Evolutionary conservation across 1,140 invertebrate genomes (phyloP).

Genomic region (Penaeus indicus): DNA sequence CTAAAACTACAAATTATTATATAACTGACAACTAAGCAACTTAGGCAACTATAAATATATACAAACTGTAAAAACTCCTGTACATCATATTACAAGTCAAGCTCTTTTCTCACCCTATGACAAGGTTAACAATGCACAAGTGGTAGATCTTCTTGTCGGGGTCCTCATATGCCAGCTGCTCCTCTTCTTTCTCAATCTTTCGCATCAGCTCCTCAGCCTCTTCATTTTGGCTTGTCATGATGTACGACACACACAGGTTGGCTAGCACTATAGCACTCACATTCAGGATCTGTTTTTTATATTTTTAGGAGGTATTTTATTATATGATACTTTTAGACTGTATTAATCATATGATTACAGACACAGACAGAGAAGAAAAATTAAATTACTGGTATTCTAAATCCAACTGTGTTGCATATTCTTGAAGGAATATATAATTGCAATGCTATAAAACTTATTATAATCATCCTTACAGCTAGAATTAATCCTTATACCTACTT

Average conservation of each 20-base stretch:
- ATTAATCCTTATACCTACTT: neutral
- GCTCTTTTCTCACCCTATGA: conserved; percentile 82
- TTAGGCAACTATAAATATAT: too few relatives aligned
- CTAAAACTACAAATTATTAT: too few relatives aligned
- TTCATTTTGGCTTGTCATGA: conserved; percentile 99
- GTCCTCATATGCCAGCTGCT: conserved; percentile 88
- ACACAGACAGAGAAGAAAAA: neutral
- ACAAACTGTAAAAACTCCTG: too few relatives aligned
- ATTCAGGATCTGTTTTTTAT: conserved; percentile 81
- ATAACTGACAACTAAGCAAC: too few relatives aligned
- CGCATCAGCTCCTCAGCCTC: conserved; percentile 99
- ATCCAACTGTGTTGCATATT: too few relatives aligned
- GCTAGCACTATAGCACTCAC: conserved; percentile 97
- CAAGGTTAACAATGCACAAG: conserved; percentile 98
- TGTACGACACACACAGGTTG: conserved; percentile 98
- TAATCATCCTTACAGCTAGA: conserved; percentile 19
- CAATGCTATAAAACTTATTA: neutral
- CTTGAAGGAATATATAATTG: neutral
- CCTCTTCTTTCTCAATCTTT: conserved; percentile 97
- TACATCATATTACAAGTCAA: neutral
- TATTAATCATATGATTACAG: neutral
- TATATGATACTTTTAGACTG: neutral
- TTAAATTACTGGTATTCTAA: neutral
- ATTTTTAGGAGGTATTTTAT: conserved; percentile 31
- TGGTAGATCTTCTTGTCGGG: conserved; percentile 97